Conservation (phyloP, 1,140 invertebrate species). For the Gryon sp. region DNA sequence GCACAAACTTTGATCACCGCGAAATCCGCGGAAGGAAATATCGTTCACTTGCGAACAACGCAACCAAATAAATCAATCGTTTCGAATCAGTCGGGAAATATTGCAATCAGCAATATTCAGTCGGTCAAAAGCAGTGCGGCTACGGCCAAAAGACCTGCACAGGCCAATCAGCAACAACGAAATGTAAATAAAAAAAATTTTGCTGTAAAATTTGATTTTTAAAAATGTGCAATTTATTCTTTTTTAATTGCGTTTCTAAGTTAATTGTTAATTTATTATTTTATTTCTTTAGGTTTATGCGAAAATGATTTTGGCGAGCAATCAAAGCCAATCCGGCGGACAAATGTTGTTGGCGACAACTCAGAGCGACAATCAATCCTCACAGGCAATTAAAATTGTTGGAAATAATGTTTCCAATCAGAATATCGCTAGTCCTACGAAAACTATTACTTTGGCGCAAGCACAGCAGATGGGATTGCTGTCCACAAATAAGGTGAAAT, state of each 20-base stretch:
- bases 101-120: conserved; percentile 73
- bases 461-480: conserved; percentile 85
- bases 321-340: conserved; percentile 70
- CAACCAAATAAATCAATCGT: conserved; percentile 56
- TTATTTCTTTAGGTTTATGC: conserved; percentile 76
- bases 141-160: conserved; percentile 72
- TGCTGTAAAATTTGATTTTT: no score
- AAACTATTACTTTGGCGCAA: conserved; percentile 85
- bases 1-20: conserved; percentile 77
- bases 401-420: conserved; percentile 68
- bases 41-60: conserved; percentile 76
- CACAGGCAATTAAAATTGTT: conserved; percentile 73
- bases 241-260: no score
- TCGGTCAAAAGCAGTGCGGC: conserved; percentile 70
- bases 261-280: background rate
- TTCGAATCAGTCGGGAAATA: conserved; percentile 69
- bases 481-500: conserved; percentile 77
- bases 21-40: conserved; percentile 76
- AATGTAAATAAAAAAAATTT: no score
- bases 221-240: no score
- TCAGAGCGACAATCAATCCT: conserved; percentile 71
- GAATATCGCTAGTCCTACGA: conserved; percentile 80
- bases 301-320: conserved; percentile 83
- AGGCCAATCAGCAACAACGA: conserved; percentile 69
- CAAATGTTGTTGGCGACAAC: conserved; percentile 74